phyloP scores from a whole-genome alignment of 2,113 vertebrate genomes.

The Bucco capensis region DNA sequence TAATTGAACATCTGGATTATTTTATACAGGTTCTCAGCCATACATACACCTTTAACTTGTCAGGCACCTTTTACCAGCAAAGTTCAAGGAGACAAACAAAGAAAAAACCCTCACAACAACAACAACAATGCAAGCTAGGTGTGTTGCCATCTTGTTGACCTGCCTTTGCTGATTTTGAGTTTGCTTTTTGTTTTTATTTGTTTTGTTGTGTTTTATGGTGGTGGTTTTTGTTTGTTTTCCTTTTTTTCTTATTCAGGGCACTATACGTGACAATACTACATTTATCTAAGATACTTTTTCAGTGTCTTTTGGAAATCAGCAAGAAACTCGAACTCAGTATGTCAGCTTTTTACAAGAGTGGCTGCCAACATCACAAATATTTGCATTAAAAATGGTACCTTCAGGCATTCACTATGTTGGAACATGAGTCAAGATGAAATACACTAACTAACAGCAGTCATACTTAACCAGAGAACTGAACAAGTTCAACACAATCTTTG shows the following conservation, averaged over 20 bases:
- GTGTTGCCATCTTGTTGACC: background rate
- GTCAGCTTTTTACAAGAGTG: background rate
- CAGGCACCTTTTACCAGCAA: background rate
- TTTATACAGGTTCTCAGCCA: background rate
- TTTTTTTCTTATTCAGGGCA: background rate
- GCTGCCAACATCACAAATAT: slow-evolving; percentile 7
- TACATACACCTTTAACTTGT: background rate
- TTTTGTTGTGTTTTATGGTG: background rate
- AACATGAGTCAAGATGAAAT: background rate
- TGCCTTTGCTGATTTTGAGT: background rate
- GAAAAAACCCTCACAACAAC: background rate
- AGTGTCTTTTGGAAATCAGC: background rate
- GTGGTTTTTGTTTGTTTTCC: background rate
- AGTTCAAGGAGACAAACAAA: background rate
- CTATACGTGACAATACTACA: background rate
- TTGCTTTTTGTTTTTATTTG: background rate
- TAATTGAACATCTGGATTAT: background rate
- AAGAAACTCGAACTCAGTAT: background rate
- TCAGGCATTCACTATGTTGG: background rate
- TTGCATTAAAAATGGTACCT: slow-evolving; percentile 19
- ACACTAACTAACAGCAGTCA: background rate
- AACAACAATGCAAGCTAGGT: background rate
- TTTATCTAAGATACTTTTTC: background rate
- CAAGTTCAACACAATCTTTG: background rate
- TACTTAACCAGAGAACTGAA: background rate